Conservation (phyloP, 2,797 vertebrate species). For the Silurus lanzhouensis region DNA sequence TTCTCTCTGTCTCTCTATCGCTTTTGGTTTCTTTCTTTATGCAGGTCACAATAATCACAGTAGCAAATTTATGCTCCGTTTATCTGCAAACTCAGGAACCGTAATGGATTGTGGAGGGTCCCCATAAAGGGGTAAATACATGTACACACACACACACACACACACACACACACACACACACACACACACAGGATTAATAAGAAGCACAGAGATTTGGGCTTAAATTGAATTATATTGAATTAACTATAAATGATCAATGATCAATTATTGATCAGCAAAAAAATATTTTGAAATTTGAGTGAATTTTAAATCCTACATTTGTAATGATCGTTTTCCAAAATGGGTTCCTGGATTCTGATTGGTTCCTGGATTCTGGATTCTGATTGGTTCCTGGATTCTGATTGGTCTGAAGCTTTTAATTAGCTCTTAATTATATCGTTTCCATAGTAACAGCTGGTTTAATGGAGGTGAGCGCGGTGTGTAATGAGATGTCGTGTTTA, state of each 20-base stretch:
- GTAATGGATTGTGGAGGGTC: neutral
- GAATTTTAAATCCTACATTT: too few relatives aligned
- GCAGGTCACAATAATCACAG: neutral
- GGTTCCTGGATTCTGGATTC: neutral
- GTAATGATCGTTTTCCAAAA: neutral
- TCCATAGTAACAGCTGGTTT: neutral
- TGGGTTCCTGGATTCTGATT: too few relatives aligned
- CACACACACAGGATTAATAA: too few relatives aligned
- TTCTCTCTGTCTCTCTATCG: too few relatives aligned
- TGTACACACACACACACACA: neutral
- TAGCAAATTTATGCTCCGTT: neutral
- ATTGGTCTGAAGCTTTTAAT: neutral
- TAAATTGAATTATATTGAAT: too few relatives aligned
- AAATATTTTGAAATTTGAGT: too few relatives aligned
- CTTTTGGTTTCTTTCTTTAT: neutral
- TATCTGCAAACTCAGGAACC: neutral
- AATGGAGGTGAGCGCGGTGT: too few relatives aligned
- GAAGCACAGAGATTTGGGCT: too few relatives aligned
- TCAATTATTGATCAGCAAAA: too few relatives aligned
- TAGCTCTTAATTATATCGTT: neutral
- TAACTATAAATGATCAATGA: too few relatives aligned
- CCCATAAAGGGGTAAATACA: neutral
- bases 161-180: slow-evolving; percentile 9
- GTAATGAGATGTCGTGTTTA: neutral
- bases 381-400: neutral